A percentile compares a stretch with the other conserved stretches of the same genome.
Evolutionary conservation across 2,113 vertebrate genomes (phyloP).

Genomic region (Thunnus thynnus): DNA sequence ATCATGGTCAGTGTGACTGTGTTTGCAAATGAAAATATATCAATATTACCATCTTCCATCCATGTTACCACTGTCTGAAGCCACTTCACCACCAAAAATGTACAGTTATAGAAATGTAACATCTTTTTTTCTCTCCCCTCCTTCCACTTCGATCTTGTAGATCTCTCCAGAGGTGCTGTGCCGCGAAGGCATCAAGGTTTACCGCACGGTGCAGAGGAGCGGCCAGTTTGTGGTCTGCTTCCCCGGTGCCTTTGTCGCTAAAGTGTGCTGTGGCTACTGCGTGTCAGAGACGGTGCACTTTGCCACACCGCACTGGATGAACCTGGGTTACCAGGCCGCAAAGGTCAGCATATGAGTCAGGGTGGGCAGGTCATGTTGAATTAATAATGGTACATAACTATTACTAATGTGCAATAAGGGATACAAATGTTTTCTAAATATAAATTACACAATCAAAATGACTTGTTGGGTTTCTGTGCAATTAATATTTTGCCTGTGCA

Average conservation of each 20-base stretch:
- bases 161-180: slow-evolving; percentile 98
- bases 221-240: slow-evolving; percentile 99
- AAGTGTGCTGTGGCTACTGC: slow-evolving; percentile 98
- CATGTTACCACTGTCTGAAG: neutral
- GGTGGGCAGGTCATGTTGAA: neutral
- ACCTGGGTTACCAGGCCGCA: slow-evolving; percentile 96
- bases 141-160: slow-evolving; percentile 69
- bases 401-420: neutral
- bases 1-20: slow-evolving; percentile 90
- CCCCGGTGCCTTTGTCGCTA: slow-evolving; percentile 97
- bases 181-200: slow-evolving; percentile 97
- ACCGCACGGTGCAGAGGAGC: slow-evolving; percentile 96
- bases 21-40: no score
- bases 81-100: neutral
- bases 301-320: slow-evolving; percentile 98
- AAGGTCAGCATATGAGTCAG: slow-evolving; percentile 85
- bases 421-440: neutral
- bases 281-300: slow-evolving; percentile 99
- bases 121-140: neutral
- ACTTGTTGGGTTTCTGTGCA: neutral
- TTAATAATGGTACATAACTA: neutral
- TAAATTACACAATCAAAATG: neutral
- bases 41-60: no score
- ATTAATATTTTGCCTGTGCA: neutral
- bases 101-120: neutral